Conservation (phyloP, 2,113 vertebrate genomes). For the Leiothrix lutea region DNA sequence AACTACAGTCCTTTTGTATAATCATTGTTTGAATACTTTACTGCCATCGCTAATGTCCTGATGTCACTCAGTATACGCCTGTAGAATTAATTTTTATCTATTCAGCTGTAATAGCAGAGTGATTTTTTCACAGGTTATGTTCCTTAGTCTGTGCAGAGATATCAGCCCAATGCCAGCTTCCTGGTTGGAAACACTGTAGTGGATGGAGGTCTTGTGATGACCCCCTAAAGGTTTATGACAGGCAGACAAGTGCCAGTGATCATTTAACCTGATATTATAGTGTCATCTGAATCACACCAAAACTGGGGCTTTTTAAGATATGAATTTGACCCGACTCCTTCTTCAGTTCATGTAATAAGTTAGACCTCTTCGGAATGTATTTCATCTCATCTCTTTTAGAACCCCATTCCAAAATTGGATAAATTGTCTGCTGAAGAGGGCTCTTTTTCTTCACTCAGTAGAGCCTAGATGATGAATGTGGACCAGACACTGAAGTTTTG, state of each 20-base stretch:
- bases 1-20: background rate
- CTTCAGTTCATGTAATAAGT: background rate
- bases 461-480: background rate
- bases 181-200: background rate
- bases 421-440: background rate
- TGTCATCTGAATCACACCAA: background rate
- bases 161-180: background rate
- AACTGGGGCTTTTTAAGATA: background rate
- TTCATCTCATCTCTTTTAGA: background rate
- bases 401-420: background rate
- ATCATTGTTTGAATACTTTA: background rate
- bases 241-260: background rate
- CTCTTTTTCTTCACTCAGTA: background rate
- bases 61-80: background rate
- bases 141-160: background rate
- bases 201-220: background rate
- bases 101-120: background rate
- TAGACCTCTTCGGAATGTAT: background rate
- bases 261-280: background rate
- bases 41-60: background rate
- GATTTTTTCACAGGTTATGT: background rate
- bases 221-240: background rate
- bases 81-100: background rate
- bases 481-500: background rate
- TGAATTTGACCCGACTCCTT: background rate